Evolutionary conservation across 1,140 invertebrate species (phyloP).

Genomic region (Ceratoteleas bidentatus): DNA sequence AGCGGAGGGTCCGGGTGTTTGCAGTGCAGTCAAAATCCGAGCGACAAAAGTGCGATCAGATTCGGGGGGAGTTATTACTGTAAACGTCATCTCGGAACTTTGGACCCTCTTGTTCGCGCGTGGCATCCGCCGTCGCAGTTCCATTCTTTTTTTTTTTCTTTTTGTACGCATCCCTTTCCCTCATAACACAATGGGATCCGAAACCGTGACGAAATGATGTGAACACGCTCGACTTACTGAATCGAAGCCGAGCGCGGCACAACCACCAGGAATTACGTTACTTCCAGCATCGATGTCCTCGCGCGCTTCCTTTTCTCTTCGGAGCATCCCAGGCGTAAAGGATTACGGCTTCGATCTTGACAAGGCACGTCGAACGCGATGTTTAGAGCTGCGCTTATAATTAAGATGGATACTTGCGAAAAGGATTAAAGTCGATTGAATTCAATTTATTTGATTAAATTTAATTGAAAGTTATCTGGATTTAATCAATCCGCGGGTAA

Average conservation of each 20-base stretch:
- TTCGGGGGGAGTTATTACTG: slow-evolving; percentile 38
- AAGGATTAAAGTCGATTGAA: slow-evolving; percentile 49
- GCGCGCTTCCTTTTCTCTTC: slow-evolving; percentile 58
- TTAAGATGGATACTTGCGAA: slow-evolving; percentile 54
- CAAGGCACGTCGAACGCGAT: slow-evolving; percentile 44
- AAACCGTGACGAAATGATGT: slow-evolving; percentile 55
- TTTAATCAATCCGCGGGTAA: slow-evolving; percentile 34
- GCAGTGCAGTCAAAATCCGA: not conserved
- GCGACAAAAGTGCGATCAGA: slow-evolving; percentile 52
- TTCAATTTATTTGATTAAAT: slow-evolving; percentile 53
- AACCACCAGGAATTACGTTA: slow-evolving; percentile 64
- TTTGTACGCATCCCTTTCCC: not conserved
- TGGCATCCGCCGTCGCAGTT: slow-evolving; percentile 1
- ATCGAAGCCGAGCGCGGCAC: slow-evolving; percentile 56
- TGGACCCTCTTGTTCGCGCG: slow-evolving; percentile 37
- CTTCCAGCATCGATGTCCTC: slow-evolving; percentile 62
- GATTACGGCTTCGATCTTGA: slow-evolving; percentile 61
- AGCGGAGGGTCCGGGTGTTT: not conserved
- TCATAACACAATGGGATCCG: slow-evolving; percentile 56
- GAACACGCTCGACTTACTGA: slow-evolving; percentile 66
- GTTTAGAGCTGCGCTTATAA: slow-evolving; percentile 57
- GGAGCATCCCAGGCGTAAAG: slow-evolving; percentile 54
- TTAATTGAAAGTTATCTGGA: slow-evolving; percentile 41
- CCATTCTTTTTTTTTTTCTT: slow-evolving; percentile 22
- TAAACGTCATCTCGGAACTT: slow-evolving; percentile 29